These are phyloP conservation scores for Apamea sordens DNA, from an alignment of 2,888 invertebrate genomes.

Conservation along the genomic window DNA sequence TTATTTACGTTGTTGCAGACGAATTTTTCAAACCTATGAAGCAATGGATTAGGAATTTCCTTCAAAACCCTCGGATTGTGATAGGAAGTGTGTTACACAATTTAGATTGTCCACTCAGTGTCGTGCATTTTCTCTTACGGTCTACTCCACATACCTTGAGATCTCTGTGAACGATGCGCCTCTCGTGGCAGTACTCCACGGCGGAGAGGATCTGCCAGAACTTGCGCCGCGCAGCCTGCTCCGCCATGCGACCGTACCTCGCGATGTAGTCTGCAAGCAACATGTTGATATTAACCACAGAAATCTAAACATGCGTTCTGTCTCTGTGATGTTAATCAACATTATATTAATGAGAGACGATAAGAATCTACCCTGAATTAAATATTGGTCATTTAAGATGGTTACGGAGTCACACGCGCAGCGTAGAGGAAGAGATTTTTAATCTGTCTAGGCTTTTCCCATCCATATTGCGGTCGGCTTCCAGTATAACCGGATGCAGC, in stretches of 20 bases:
- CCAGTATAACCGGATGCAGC: no score
- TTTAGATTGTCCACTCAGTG: neutral
- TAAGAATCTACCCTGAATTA: neutral
- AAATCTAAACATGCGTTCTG: conserved; percentile 30
- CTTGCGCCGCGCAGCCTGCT: conserved; percentile 96
- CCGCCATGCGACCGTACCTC: conserved; percentile 97
- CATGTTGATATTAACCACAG: conserved; percentile 51
- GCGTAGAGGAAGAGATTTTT: neutral
- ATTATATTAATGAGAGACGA: conserved; percentile 14
- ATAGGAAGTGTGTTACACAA: neutral
- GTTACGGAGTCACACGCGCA: neutral
- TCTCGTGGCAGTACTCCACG: conserved; percentile 98
- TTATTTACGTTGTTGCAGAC: neutral
- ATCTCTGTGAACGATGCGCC: conserved; percentile 98
- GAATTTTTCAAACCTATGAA: neutral
- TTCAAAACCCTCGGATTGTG: neutral
- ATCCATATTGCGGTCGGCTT: no score
- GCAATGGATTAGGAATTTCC: neutral
- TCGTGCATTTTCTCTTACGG: neutral
- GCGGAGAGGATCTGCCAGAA: conserved; percentile 99
- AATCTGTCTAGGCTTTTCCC: neutral
- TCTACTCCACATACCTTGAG: conserved; percentile 92
- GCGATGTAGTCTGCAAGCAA: conserved; percentile 95
- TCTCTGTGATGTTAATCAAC: conserved; percentile 52
- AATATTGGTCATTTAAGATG: neutral